phyloP scores from a whole-genome alignment of 2,888 invertebrate species.

The Andrena minutula region DNA sequence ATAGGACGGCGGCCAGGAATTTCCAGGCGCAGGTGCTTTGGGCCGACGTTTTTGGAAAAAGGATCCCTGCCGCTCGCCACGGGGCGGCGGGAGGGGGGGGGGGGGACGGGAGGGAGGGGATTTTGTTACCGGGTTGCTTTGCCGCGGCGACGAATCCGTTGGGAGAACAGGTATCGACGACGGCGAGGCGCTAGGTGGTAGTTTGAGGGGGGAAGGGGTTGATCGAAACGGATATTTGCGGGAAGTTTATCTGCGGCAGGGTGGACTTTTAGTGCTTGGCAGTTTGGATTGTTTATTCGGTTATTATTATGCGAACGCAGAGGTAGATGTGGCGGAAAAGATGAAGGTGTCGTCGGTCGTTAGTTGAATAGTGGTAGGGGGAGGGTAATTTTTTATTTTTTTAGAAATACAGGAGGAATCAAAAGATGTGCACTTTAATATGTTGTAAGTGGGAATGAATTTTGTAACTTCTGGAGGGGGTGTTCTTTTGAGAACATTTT shows the following conservation, averaged over 20 bases:
- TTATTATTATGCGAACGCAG: neutral
- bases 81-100: neutral
- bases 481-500: too few species aligned
- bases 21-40: constrained; percentile 60
- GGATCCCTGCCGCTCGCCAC: constrained; percentile 20
- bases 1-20: constrained; percentile 53
- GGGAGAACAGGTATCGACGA: constrained; percentile 38
- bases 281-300: neutral
- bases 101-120: neutral
- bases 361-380: too few species aligned
- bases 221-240: constrained; percentile 27
- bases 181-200: neutral
- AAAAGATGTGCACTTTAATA: too few species aligned
- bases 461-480: too few species aligned
- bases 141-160: neutral
- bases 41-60: constrained; percentile 49
- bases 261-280: neutral
- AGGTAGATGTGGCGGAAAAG: too few species aligned
- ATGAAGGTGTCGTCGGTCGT: too few species aligned
- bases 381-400: too few species aligned
- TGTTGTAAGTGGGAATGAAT: too few species aligned
- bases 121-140: constrained; percentile 35
- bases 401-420: too few species aligned
- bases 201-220: neutral
- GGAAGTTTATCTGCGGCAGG: constrained; percentile 4